Evolutionary conservation across 2,797 vertebrate genomes (phyloP).

Genomic region (Potorous gilbertii): DNA sequence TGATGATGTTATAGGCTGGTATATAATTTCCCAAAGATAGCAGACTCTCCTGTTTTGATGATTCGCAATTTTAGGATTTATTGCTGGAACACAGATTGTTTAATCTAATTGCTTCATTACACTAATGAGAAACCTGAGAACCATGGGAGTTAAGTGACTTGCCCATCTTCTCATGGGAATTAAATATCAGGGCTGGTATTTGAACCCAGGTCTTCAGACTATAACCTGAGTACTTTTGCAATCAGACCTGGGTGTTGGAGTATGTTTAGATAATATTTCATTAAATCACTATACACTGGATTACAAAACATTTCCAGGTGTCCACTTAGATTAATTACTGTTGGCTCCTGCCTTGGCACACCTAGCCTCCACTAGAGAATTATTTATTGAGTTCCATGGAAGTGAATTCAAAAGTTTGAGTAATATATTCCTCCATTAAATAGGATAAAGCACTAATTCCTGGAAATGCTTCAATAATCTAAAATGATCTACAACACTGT

Average conservation of each 20-base stretch:
- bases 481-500: slow-evolving; percentile 55
- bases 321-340: slow-evolving; percentile 25
- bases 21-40: neutral
- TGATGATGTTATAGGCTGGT: neutral
- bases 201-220: neutral
- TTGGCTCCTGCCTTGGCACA: slow-evolving; percentile 24
- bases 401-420: slow-evolving; percentile 49
- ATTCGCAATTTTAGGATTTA: neutral
- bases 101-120: neutral
- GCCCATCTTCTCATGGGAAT: neutral
- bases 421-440: slow-evolving; percentile 40
- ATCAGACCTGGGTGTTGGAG: neutral
- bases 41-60: neutral
- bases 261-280: neutral
- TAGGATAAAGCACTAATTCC: slow-evolving; percentile 38
- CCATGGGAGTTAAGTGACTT: neutral
- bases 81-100: neutral
- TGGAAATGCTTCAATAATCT: slow-evolving; percentile 27
- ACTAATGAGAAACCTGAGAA: neutral
- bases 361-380: neutral
- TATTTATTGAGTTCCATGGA: slow-evolving; percentile 52
- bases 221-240: neutral
- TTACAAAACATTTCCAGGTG: slow-evolving; percentile 14
- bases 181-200: neutral
- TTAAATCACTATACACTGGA: slow-evolving; percentile 10